Evolutionary conservation across 2,113 vertebrate species (phyloP).

Genomic region (Tychaedon coryphoeus): DNA sequence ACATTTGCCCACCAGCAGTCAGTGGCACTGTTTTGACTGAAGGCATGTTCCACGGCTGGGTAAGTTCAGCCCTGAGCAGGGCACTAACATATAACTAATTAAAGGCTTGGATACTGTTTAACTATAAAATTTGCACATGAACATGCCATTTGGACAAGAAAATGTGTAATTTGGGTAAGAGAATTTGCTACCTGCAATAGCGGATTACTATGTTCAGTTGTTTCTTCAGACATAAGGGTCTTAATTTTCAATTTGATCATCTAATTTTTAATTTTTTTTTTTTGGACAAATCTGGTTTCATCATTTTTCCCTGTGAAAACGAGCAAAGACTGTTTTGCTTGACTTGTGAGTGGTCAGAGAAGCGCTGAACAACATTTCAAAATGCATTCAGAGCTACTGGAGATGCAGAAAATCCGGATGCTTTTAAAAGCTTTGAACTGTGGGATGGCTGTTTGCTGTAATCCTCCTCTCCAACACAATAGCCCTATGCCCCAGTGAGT

Average conservation of each 20-base stretch:
- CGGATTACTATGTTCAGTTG: not conserved
- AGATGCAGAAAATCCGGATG: not conserved
- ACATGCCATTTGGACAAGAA: not conserved
- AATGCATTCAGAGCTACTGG: not conserved
- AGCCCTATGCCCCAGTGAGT: not conserved
- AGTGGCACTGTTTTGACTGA: not conserved
- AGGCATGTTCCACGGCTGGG: not conserved
- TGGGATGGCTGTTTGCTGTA: not conserved
- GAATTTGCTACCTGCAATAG: not conserved
- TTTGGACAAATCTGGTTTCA: not conserved
- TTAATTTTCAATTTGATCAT: not conserved
- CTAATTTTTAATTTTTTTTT: not conserved
- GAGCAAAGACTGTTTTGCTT: not conserved
- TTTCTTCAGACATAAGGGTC: not conserved
- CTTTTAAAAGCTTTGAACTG: not conserved
- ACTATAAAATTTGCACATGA: not conserved
- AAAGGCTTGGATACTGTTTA: not conserved
- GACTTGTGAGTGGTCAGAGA: not conserved
- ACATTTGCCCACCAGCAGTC: accelerated
- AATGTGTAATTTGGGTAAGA: not conserved
- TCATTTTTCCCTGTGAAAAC: not conserved
- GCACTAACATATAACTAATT: not conserved
- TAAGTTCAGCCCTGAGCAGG: not conserved
- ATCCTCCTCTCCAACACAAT: not conserved
- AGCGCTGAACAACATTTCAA: not conserved